Evolutionary conservation across 2,888 invertebrate genomes (phyloP).

Genomic region (Harpagoxenus sublaevis): DNA sequence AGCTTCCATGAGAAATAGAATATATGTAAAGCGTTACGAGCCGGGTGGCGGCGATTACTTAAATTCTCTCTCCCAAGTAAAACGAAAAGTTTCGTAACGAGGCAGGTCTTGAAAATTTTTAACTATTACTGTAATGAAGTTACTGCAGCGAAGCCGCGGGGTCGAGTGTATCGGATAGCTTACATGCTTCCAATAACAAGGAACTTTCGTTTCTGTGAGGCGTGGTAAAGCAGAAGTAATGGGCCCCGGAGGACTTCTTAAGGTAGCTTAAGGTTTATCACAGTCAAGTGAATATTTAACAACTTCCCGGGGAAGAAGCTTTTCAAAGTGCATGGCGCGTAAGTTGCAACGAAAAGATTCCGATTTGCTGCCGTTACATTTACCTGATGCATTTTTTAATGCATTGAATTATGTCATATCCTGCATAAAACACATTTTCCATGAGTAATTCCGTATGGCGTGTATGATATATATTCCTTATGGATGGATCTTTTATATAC

Average conservation of each 20-base stretch:
- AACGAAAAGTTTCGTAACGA: slow-evolving; percentile 50
- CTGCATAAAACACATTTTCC: neutral
- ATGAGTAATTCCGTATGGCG: neutral
- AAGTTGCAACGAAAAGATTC: slow-evolving; percentile 52
- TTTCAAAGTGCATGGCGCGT: slow-evolving; percentile 50
- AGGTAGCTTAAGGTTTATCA: slow-evolving; percentile 71
- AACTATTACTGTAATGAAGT: slow-evolving; percentile 58
- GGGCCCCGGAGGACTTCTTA: slow-evolving; percentile 68
- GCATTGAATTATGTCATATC: slow-evolving; percentile 32
- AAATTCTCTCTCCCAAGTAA: slow-evolving; percentile 41
- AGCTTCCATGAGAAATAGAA: slow-evolving; percentile 31
- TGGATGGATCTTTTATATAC: neutral
- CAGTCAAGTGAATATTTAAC: slow-evolving; percentile 72
- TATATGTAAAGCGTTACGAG: slow-evolving; percentile 39
- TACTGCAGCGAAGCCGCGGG: slow-evolving; percentile 46
- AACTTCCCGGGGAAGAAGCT: slow-evolving; percentile 52
- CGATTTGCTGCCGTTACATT: slow-evolving; percentile 52
- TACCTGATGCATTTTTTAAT: slow-evolving; percentile 37
- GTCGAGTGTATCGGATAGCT: slow-evolving; percentile 59
- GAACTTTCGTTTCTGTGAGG: slow-evolving; percentile 67
- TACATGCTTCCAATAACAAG: slow-evolving; percentile 67
- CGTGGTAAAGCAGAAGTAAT: slow-evolving; percentile 70
- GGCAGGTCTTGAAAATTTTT: slow-evolving; percentile 52
- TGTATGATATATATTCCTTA: neutral
- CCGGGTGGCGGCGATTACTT: slow-evolving; percentile 41